These are phyloP conservation scores for Suillia variegata DNA, from an alignment of 2,888 invertebrate genomes.

Conservation along the genomic window DNA sequence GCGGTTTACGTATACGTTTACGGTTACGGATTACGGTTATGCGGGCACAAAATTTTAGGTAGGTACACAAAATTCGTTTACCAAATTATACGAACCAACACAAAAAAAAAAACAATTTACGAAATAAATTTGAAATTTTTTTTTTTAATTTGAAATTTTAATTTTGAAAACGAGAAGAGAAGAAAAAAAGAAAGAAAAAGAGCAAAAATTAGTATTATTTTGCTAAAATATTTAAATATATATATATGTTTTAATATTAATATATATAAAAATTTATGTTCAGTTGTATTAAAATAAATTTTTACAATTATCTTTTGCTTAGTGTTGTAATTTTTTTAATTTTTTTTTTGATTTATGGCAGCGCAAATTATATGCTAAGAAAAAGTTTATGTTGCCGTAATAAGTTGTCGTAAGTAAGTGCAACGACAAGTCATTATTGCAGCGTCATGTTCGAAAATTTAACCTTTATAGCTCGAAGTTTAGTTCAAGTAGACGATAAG, in stretches of 20 bases:
- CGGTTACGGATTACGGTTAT: slow-evolving; percentile 20
- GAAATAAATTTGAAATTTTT: slow-evolving; percentile 24
- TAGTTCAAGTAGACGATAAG: too few relatives aligned
- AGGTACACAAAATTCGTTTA: slow-evolving; percentile 17
- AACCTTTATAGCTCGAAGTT: too few relatives aligned
- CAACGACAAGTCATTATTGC: background rate
- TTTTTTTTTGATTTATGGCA: background rate
- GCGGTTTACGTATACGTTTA: slow-evolving; percentile 13
- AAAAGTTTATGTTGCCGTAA: background rate
- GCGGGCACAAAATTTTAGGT: slow-evolving; percentile 33
- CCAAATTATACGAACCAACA: slow-evolving; percentile 13
- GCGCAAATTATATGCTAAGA: slow-evolving; percentile 3
- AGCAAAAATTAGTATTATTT: slow-evolving; percentile 53
- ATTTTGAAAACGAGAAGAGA: slow-evolving; percentile 49
- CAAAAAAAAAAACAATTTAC: slow-evolving; percentile 8
- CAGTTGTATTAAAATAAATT: background rate
- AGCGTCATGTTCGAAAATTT: background rate
- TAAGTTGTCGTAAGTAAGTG: background rate
- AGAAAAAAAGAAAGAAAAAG: slow-evolving; percentile 54
- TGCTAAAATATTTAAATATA: slow-evolving; percentile 19
- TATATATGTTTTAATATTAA: background rate
- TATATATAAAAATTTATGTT: background rate
- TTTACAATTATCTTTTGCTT: background rate
- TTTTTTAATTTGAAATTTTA: slow-evolving; percentile 13
- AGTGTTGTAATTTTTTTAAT: background rate